Percentiles rank a stretch among this genome's conserved stretches.
These are phyloP conservation scores for Hydrozoanthus gracilis DNA, from an alignment of 92 coral and sea anemone genomes.

Conservation along the genomic window DNA sequence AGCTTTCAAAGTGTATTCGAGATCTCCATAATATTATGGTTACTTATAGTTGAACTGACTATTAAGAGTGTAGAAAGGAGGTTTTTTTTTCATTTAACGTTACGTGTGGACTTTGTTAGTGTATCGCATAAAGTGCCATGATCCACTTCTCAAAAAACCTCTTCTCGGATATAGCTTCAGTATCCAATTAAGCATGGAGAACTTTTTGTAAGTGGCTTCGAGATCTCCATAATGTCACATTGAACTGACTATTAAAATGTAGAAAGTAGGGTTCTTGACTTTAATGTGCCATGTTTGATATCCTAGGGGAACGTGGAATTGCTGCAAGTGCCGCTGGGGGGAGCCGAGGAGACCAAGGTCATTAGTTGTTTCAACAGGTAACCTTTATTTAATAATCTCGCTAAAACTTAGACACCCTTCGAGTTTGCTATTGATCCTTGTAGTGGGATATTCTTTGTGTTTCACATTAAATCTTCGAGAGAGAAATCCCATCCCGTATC, in stretches of 20 bases:
- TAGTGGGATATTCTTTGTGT: neutral
- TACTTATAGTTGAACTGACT: too few relatives aligned
- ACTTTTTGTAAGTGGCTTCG: too few relatives aligned
- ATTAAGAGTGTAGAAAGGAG: too few relatives aligned
- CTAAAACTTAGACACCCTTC: neutral
- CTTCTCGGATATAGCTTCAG: slow-evolving; percentile 70
- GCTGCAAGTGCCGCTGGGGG: slow-evolving; percentile 77
- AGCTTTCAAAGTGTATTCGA: too few relatives aligned
- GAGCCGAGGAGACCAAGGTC: slow-evolving; percentile 30
- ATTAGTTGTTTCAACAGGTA: slow-evolving; percentile 10
- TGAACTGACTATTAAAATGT: neutral
- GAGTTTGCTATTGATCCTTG: neutral
- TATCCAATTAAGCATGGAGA: too few relatives aligned
- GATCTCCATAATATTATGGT: too few relatives aligned
- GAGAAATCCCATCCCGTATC: too few relatives aligned
- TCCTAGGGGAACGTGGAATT: slow-evolving; percentile 86
- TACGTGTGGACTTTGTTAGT: slow-evolving; percentile 39
- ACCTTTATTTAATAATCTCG: neutral
- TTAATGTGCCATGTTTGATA: neutral
- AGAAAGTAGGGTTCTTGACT: neutral
- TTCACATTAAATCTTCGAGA: neutral
- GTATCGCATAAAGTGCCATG: slow-evolving; percentile 88
- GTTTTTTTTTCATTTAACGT: too few relatives aligned
- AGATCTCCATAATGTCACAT: too few relatives aligned
- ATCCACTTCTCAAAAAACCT: slow-evolving; percentile 79